Base-by-base conservation (phyloP, 2,888 invertebrate species). In the Tineola bisselliella region DNA sequence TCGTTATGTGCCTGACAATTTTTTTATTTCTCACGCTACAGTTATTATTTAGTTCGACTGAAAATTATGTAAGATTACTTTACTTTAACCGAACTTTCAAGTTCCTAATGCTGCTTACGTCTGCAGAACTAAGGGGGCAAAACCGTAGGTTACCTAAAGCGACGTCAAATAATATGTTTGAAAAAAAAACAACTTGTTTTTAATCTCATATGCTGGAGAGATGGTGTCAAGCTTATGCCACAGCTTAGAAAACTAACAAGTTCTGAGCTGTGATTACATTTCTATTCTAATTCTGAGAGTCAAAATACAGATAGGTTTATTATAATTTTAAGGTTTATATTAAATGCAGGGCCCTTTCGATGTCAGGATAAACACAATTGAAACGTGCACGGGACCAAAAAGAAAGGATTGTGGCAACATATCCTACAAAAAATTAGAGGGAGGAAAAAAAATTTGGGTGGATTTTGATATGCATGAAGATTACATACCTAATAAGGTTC, bases 331-430 rank as follows among this genome's bases (percentile, higher is more conserved):
- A 25, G n/a, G n/a, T n/a, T n/a, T n/a, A n/a, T n/a, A n/a, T 52
- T 54, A 54, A 25, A 1, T 48, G 15, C 59, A 59, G 59, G 44
- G 59, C 2, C 59, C 59, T 8, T 59, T 59, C 17, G 44, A 44
- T 25, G n/a, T 59, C n/a, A 59, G 43, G 11, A 59, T 59, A 17
- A 44, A 31, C 10, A 18, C 25, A 44, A 57, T 66, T 64, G 33
- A 31, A 15, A 5, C 44, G 5, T 59, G 59, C 18, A 43, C 33
- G 11, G 59, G 59, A 44, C 59, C 59, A 10, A 59, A 59, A 59
- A 19, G 11, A 8, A 59, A 44, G 43, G 44, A 44, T 18, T 59
- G 59, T 25, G 54, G 19, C 8, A 59, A 17, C 1, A 59, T 59
- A 19, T 33, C 58, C 31, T 58, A 6, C 15, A 58, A 58, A 33